Evolutionary conservation across 2,888 invertebrate species (phyloP), one percentile per base, ranked within the genome.

Genomic region (Gymnoscelis rufifasciata): DNA sequence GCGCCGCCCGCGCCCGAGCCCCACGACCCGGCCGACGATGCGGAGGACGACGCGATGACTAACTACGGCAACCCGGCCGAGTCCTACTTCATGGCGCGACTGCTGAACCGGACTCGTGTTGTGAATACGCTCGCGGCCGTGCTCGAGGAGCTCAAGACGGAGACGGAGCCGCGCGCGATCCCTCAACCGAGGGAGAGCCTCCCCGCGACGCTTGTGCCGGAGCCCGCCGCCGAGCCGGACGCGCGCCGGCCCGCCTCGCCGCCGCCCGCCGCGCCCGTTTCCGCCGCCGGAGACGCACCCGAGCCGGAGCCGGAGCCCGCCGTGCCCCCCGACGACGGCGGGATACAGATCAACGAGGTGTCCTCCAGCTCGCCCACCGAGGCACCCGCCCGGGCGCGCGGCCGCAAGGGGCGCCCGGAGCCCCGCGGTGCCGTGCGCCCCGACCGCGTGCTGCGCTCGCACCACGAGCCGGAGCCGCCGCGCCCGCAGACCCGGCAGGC

Each of bases 311-410:
- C 51, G 31, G 59, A 57, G 47, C 47, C 11, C 47, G 56, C 26
- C 40, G 49, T 19, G 29, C 48, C 43, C 4, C 53, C 61, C 46
- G 74, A 75, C 45, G 78, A 79, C 51, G 88, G 86, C 54, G 77
- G 86, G 26, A 91, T 92, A 31, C 92, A 92, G 74, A 92, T 92
- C 54, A 90, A 92, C 70, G 92, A 92, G 71, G 90, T 92, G 11
- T 92, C 92, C 1, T 92, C 92, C 0, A 91, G 91, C 59, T 90
- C 90, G 31, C 87, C 89, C 6, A 84, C 86, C n/a, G 83, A 87
- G 30, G 77, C 64, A 0, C 78, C 86, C 31, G 66, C 73, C 6
- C 62, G 73, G 3, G 50, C 69, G 3, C 78, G 82, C 39, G 78
- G 74, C 0, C 69, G 83, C 0, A 68, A 74, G 0, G 59, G 66